Evolutionary conservation across 35 echinoderm and acorn worm species (phyloP).

Genomic region (Apostichopus japonicus): DNA sequence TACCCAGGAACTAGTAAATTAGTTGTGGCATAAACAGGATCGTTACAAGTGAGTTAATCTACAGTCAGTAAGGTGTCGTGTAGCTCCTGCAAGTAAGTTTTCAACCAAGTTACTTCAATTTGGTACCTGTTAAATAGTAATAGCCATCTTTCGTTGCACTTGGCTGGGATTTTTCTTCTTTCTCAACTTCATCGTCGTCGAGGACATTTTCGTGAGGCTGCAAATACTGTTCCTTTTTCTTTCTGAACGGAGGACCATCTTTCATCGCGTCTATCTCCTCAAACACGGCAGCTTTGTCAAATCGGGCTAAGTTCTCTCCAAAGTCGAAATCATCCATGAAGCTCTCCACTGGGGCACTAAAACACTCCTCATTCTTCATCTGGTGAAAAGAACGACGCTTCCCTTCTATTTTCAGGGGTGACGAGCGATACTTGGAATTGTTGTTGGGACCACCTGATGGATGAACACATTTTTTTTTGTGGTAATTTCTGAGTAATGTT

Average conservation of each 20-base stretch:
- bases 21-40: too few species aligned
- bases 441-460: neutral
- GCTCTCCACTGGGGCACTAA: conserved; percentile 85
- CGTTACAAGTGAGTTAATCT: too few species aligned
- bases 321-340: conserved; percentile 94
- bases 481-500: neutral
- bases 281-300: conserved; percentile 95
- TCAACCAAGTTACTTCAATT: neutral
- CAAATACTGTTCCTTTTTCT: conserved; percentile 44
- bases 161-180: neutral
- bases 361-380: conserved; percentile 78
- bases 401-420: conserved; percentile 74
- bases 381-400: conserved; percentile 56
- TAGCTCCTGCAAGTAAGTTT: neutral
- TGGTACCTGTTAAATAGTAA: conserved; percentile 36
- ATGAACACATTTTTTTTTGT: neutral
- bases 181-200: conserved; percentile 33
- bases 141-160: neutral
- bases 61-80: neutral
- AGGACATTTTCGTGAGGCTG: conserved; percentile 49
- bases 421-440: conserved; percentile 60
- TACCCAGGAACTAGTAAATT: too few species aligned
- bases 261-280: conserved; percentile 79
- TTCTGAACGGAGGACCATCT: conserved; percentile 23
- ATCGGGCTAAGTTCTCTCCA: conserved; percentile 86